Evolutionary conservation across 2,888 invertebrate genomes (phyloP).

Genomic region (Drosophila incognita): DNA sequence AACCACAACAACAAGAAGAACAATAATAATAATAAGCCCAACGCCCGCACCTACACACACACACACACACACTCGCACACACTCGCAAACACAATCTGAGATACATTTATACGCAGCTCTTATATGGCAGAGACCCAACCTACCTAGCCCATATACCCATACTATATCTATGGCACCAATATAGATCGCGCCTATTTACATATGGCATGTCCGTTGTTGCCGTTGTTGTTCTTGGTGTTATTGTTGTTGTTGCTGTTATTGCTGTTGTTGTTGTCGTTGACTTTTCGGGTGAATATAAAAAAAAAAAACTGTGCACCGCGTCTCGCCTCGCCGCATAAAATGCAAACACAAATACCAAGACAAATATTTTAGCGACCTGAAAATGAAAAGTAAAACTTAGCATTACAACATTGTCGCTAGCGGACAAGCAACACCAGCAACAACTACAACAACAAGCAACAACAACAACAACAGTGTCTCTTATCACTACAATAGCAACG

Average conservation of each 20-base stretch:
- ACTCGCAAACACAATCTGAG: slow-evolving; percentile 37
- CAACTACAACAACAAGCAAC: slow-evolving; percentile 8
- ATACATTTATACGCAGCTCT: slow-evolving; percentile 43
- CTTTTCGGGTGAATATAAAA: slow-evolving; percentile 64
- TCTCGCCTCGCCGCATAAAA: slow-evolving; percentile 37
- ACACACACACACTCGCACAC: slow-evolving; percentile 2
- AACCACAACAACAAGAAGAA: slow-evolving; percentile 37
- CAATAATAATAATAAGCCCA: slow-evolving; percentile 53
- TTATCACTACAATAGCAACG: slow-evolving; percentile 58
- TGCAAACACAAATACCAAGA: slow-evolving; percentile 62
- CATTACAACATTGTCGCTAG: slow-evolving; percentile 53
- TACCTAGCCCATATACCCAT: slow-evolving; percentile 31
- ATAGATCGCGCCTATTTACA: slow-evolving; percentile 73
- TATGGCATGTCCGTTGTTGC: slow-evolving; percentile 60
- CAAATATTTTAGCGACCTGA: slow-evolving; percentile 73
- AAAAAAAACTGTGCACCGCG: slow-evolving; percentile 30
- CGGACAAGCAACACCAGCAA: slow-evolving; percentile 33
- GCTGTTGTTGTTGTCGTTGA: slow-evolving; percentile 44
- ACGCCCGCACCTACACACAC: slow-evolving; percentile 69
- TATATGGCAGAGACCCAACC: slow-evolving; percentile 54
- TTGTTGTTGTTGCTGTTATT: slow-evolving; percentile 4
- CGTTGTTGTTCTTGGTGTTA: background rate
- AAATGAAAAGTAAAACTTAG: slow-evolving; percentile 50
- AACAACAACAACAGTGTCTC: slow-evolving; percentile 45
- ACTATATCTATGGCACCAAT: slow-evolving; percentile 52